Evolutionary conservation across 2,113 vertebrate species (phyloP).

Genomic region (Probosciger aterrimus): DNA sequence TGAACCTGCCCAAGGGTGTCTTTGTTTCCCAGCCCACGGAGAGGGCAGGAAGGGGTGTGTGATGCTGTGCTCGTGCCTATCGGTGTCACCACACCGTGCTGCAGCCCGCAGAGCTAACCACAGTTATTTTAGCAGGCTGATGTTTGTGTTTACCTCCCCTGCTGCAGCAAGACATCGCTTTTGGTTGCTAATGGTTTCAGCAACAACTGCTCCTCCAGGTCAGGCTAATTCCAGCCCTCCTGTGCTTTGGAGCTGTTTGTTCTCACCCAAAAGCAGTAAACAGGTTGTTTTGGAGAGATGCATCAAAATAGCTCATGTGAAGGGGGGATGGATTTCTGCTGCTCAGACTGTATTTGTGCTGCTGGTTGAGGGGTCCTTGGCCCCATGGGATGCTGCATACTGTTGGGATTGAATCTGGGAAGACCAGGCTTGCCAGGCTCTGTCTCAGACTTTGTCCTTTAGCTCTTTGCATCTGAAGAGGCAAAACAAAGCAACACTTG

Average conservation of each 20-base stretch:
- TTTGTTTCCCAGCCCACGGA: fast-evolving
- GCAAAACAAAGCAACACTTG: not conserved
- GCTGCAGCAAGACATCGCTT: not conserved
- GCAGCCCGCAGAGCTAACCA: constrained; percentile 33
- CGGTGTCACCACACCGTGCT: not conserved
- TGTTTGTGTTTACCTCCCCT: not conserved
- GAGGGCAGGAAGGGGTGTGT: not conserved
- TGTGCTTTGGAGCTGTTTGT: not conserved
- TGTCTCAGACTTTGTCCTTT: not conserved
- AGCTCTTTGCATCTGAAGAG: not conserved
- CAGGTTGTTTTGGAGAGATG: not conserved
- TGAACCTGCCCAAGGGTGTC: not conserved
- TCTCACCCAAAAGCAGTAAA: not conserved
- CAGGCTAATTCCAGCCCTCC: not conserved
- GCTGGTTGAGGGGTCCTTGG: not conserved
- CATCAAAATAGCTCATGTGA: fast-evolving
- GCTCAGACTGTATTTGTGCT: not conserved
- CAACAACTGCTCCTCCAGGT: not conserved
- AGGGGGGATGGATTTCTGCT: not conserved
- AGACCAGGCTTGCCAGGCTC: not conserved
- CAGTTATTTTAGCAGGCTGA: constrained; percentile 2
- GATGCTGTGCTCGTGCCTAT: not conserved
- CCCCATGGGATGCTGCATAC: fast-evolving
- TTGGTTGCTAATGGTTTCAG: not conserved
- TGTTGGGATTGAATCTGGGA: not conserved